phyloP scores from a whole-genome alignment of 2,113 vertebrate species.

The Passer domesticus region DNA sequence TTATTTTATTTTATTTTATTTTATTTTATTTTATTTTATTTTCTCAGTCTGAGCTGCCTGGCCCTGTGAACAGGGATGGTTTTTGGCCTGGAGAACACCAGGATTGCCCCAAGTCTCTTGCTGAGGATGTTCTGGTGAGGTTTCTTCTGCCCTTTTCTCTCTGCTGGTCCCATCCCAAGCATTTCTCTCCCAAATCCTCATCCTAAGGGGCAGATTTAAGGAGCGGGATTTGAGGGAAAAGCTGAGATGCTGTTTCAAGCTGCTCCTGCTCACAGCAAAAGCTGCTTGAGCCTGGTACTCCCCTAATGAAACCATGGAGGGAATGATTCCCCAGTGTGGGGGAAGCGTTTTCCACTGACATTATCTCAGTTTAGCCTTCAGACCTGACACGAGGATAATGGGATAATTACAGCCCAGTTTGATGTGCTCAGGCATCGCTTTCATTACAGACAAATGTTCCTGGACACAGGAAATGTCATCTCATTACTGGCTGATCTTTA shows the following conservation, averaged over 20 bases:
- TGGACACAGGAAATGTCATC: background rate
- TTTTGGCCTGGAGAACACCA: background rate
- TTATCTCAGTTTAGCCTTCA: background rate
- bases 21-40: background rate
- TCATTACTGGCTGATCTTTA: background rate
- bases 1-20: background rate
- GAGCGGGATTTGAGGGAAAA: background rate
- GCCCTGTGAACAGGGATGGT: background rate
- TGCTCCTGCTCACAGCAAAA: background rate
- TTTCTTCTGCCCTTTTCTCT: background rate
- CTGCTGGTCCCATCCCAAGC: background rate
- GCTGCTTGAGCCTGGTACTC: background rate
- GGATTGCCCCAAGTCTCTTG: background rate
- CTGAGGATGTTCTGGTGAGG: background rate
- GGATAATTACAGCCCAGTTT: background rate
- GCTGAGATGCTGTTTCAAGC: background rate
- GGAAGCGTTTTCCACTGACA: background rate
- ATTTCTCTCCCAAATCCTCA: rapidly evolving
- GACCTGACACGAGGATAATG: background rate
- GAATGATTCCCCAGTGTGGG: background rate
- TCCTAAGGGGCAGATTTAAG: background rate
- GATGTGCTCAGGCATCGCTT: background rate
- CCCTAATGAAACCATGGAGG: background rate
- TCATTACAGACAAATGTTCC: background rate
- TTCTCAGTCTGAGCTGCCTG: background rate